phyloP scores from a whole-genome alignment of 1,140 invertebrate species.

The Rhagoletis zephyria region DNA sequence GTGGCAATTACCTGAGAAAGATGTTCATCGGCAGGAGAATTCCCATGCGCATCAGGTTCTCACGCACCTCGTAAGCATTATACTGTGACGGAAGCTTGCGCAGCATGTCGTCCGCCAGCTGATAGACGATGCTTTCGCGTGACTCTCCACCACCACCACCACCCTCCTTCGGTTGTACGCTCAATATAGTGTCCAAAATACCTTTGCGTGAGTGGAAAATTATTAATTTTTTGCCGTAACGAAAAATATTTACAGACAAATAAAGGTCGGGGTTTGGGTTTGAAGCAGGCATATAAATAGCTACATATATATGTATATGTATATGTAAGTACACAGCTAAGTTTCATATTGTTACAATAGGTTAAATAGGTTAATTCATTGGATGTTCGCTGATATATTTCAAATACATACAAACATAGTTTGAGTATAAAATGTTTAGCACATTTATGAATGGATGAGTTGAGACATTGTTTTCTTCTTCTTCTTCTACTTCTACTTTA shows the following conservation, averaged over 20 bases:
- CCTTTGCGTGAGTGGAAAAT: conserved; percentile 62
- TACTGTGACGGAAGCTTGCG: conserved; percentile 92
- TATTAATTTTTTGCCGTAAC: too few species aligned
- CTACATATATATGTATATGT: too few species aligned
- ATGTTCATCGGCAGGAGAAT: conserved; percentile 96
- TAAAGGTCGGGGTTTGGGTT: too few species aligned
- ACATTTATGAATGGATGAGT: too few species aligned
- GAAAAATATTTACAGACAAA: too few species aligned
- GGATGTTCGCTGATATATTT: too few species aligned
- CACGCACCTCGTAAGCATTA: conserved; percentile 91
- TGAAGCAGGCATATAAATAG: too few species aligned
- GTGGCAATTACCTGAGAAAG: conserved; percentile 82
- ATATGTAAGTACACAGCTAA: too few species aligned
- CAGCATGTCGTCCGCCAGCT: conserved; percentile 93
- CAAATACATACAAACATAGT: too few species aligned
- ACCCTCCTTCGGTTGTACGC: conserved; percentile 95
- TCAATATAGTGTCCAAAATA: conserved; percentile 94
- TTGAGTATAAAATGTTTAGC: too few species aligned
- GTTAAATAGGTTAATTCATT: too few species aligned
- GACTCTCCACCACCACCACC: conserved; percentile 87
- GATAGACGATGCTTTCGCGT: conserved; percentile 91
- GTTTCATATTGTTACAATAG: too few species aligned
- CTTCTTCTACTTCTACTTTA: neutral
- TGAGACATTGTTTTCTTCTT: neutral
- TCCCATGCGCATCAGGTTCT: conserved; percentile 91